phyloP scores from a whole-genome alignment of 2,888 invertebrate genomes.

The Spodoptera littoralis region DNA sequence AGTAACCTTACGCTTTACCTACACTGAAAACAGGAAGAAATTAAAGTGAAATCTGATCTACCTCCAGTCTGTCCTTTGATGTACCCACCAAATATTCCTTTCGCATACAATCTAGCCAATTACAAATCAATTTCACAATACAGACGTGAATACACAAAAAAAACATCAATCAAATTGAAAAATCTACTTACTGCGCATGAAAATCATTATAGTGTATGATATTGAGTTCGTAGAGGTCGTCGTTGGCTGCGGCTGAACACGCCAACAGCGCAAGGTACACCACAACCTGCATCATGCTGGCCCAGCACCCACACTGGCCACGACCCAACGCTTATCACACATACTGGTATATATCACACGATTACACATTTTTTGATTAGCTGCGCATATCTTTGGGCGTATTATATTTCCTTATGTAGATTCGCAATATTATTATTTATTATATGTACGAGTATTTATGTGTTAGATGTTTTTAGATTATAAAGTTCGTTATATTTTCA shows the following conservation, averaged over 20 bases:
- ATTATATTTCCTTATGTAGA: constrained; percentile 4
- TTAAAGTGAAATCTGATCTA: too few species aligned
- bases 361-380: constrained; percentile 30
- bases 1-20: too few species aligned
- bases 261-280: constrained; percentile 55
- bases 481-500: too few species aligned
- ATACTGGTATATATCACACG: constrained; percentile 27
- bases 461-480: too few species aligned
- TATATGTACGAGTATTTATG: too few species aligned
- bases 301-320: constrained; percentile 1
- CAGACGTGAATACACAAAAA: too few species aligned
- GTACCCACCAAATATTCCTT: too few species aligned
- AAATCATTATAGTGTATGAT: constrained; percentile 89
- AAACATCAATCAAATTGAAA: background rate
- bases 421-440: background rate
- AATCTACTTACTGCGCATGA: constrained; percentile 86
- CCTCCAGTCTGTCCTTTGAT: too few species aligned
- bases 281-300: constrained; percentile 55
- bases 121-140: too few species aligned
- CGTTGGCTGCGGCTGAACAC: constrained; percentile 59
- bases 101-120: too few species aligned
- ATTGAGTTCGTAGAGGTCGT: constrained; percentile 75
- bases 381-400: constrained; percentile 8
- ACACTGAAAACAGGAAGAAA: too few species aligned
- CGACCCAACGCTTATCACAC: constrained; percentile 4